Percentiles rank a stretch among this genome's conserved stretches.
phyloP scores from a whole-genome alignment of 1,140 invertebrate species.

The Zaprionus tsacasi region DNA sequence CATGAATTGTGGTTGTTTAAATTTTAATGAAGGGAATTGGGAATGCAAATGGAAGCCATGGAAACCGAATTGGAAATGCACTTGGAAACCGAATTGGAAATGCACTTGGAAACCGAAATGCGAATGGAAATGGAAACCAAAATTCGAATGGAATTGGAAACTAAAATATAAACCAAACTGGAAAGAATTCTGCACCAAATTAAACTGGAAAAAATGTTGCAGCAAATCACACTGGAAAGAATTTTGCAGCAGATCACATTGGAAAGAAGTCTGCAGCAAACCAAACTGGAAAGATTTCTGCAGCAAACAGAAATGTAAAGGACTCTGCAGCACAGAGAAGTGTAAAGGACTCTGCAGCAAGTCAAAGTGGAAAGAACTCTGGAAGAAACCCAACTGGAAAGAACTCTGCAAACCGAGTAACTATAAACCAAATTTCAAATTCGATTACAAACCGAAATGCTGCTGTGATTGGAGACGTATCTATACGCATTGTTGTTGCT shows the following conservation, averaged over 20 bases:
- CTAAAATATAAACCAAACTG: background rate
- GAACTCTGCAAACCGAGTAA: too few species aligned
- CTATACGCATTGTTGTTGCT: slow-evolving; percentile 17
- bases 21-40: background rate
- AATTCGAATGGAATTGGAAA: too few species aligned
- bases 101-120: too few species aligned
- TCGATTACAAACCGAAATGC: slow-evolving; percentile 1
- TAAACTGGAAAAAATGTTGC: background rate
- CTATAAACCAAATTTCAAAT: background rate
- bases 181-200: background rate
- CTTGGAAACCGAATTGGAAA: background rate
- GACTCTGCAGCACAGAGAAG: too few species aligned
- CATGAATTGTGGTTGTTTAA: background rate
- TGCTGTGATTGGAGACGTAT: slow-evolving; percentile 2
- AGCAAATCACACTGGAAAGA: background rate
- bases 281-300: background rate
- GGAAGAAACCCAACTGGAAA: background rate
- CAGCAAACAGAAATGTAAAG: too few species aligned
- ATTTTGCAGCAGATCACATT: background rate
- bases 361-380: background rate
- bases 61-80: background rate
- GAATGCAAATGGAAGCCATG: background rate
- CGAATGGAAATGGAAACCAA: too few species aligned
- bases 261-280: background rate
- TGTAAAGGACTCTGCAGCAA: background rate